phyloP scores from a whole-genome alignment of 53 echinoderm and acorn worm genomes.

The Henricia sp. region DNA sequence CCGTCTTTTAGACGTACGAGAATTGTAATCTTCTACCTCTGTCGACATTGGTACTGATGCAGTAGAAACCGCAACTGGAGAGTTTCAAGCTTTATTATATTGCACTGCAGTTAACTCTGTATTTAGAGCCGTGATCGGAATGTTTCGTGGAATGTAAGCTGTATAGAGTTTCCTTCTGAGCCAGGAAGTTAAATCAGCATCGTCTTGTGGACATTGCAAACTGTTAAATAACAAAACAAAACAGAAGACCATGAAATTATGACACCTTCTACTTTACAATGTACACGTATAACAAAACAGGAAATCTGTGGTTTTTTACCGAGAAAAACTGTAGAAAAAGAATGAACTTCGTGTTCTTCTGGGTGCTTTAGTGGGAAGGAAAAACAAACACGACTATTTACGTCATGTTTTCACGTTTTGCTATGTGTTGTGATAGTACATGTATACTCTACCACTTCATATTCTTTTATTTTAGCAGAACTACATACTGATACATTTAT shows the following conservation, averaged over 20 bases:
- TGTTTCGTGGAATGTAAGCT: constrained; percentile 48
- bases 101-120: constrained; percentile 37
- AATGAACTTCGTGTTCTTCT: neutral
- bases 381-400: neutral
- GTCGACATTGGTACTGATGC: constrained; percentile 52
- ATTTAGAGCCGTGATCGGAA: constrained; percentile 6
- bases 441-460: too few relatives aligned
- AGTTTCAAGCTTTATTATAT: constrained; percentile 35
- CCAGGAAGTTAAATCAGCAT: constrained; percentile 43
- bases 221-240: constrained; percentile 13
- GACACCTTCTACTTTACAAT: neutral
- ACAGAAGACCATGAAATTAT: constrained; percentile 23
- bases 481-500: too few relatives aligned
- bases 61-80: neutral
- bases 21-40: constrained; percentile 46
- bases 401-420: constrained; percentile 17
- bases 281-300: constrained; percentile 25
- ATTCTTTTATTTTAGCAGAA: too few relatives aligned
- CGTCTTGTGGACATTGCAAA: constrained; percentile 12
- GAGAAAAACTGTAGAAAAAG: constrained; percentile 11
- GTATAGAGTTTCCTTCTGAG: constrained; percentile 38
- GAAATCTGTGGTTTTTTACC: constrained; percentile 45
- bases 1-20: constrained; percentile 72
- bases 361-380: constrained; percentile 8
- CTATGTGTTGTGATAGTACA: too few relatives aligned